Conservation (phyloP, 1,140 invertebrate genomes). For the Caenorhabditis inopinata region DNA sequence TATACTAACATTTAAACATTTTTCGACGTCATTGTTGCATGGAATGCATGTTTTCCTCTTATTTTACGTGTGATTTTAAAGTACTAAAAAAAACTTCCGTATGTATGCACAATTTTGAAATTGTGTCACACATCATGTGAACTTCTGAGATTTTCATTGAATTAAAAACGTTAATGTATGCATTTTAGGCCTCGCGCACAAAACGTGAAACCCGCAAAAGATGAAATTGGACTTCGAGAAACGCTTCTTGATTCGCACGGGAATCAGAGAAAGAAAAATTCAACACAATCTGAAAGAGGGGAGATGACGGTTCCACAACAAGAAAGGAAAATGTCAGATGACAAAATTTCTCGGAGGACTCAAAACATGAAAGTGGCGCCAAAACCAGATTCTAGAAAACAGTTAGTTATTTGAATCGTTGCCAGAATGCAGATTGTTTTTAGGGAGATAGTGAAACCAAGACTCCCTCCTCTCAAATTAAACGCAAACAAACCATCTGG, state of each 20-base stretch:
- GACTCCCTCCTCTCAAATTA: background rate
- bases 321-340: constrained; percentile 15
- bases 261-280: background rate
- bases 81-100: background rate
- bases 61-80: background rate
- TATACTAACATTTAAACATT: background rate
- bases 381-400: background rate
- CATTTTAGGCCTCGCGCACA: background rate
- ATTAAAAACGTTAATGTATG: background rate
- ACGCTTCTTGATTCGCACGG: background rate
- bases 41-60: background rate
- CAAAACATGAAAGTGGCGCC: background rate
- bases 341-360: background rate
- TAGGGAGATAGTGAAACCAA: background rate
- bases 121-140: background rate
- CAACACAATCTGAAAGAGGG: constrained; percentile 5
- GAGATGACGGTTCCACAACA: background rate
- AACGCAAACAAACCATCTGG: background rate
- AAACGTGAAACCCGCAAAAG: background rate
- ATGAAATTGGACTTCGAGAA: background rate
- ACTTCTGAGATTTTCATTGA: background rate
- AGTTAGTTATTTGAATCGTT: background rate
- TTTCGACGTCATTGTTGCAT: background rate
- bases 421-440: background rate
- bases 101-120: background rate